These are phyloP conservation scores for Epizoanthus stellaris DNA, from an alignment of 92 coral and sea anemone genomes.

Conservation along the genomic window DNA sequence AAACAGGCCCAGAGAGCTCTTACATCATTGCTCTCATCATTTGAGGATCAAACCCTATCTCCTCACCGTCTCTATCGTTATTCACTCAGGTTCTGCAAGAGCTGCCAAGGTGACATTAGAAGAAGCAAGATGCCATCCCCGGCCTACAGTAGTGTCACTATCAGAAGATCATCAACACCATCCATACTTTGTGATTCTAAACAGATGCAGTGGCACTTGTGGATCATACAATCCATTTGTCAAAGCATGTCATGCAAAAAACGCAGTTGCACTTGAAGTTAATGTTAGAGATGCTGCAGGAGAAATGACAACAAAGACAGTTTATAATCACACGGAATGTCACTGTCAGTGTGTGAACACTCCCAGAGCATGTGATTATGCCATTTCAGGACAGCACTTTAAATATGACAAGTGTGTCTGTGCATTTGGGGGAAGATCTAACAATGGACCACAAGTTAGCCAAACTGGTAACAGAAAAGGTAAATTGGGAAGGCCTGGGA, in stretches of 20 bases:
- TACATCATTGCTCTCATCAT: too few relatives aligned
- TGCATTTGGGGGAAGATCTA: background rate
- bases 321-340: conserved; percentile 30
- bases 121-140: conserved; percentile 18
- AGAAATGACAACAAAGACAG: background rate
- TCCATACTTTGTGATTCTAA: conserved; percentile 22
- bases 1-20: too few relatives aligned
- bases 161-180: conserved; percentile 15
- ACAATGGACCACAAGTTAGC: background rate
- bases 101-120: background rate
- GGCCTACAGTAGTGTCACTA: conserved; percentile 21
- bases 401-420: background rate
- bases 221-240: background rate
- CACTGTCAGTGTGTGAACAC: background rate
- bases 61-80: background rate
- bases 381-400: background rate
- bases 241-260: background rate
- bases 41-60: background rate
- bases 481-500: background rate
- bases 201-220: conserved; percentile 35
- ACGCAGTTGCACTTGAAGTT: background rate
- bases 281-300: conserved; percentile 2
- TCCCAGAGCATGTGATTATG: background rate
- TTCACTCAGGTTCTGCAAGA: background rate
- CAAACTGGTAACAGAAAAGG: background rate